phyloP scores from a whole-genome alignment of 2,113 vertebrate genomes.

The Taurulus bubalis region DNA sequence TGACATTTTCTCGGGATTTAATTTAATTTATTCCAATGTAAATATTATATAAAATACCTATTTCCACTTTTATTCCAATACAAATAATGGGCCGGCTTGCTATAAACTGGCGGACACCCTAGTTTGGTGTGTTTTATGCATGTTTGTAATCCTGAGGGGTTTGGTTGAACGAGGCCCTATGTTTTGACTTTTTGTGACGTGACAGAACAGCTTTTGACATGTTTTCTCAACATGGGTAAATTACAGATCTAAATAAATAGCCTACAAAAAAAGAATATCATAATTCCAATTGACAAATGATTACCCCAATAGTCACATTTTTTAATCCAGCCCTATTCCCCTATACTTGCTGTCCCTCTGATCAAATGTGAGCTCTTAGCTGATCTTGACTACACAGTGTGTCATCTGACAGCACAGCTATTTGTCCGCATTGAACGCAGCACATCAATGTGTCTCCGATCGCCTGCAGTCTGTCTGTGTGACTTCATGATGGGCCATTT shows the following conservation, averaged over 20 bases:
- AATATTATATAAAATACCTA: not conserved
- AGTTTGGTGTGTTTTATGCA: not conserved
- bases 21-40: too few relatives aligned
- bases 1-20: too few relatives aligned
- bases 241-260: not conserved
- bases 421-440: not conserved
- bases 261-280: not conserved
- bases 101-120: not conserved
- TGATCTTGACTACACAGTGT: not conserved
- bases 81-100: not conserved
- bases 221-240: not conserved
- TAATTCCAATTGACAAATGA: not conserved
- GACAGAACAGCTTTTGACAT: not conserved
- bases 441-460: constrained; percentile 17
- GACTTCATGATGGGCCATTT: constrained; percentile 76
- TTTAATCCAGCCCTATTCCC: not conserved
- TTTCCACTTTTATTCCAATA: not conserved
- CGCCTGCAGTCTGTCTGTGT: constrained; percentile 37
- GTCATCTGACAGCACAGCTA: not conserved
- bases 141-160: not conserved
- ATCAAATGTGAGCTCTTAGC: not conserved
- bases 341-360: not conserved
- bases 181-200: not conserved
- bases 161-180: not conserved
- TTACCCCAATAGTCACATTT: not conserved